phyloP scores from a whole-genome alignment of 2,888 invertebrate species.

The Rhynchonema sp. region DNA sequence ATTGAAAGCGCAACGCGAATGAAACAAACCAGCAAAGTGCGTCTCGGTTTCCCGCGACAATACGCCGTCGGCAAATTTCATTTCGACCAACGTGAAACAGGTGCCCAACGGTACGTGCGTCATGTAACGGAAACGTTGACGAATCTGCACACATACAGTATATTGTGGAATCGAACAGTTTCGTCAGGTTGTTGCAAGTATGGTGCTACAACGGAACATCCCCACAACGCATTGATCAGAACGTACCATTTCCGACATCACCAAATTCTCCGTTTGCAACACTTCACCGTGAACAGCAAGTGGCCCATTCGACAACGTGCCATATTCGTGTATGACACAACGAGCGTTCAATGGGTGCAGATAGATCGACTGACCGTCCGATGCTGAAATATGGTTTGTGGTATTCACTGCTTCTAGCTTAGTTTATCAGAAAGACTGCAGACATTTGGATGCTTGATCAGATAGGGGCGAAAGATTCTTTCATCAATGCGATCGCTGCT shows the following conservation, averaged over 20 bases:
- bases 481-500: too few species aligned
- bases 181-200: too few species aligned
- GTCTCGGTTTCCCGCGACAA: constrained; percentile 44
- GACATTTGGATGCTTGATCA: too few species aligned
- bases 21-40: neutral
- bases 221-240: too few species aligned
- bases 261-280: constrained; percentile 64
- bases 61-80: constrained; percentile 52
- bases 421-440: too few species aligned
- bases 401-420: too few species aligned
- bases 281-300: constrained; percentile 45
- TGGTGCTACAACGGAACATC: too few species aligned
- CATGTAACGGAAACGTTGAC: constrained; percentile 52
- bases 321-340: constrained; percentile 67
- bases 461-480: too few species aligned
- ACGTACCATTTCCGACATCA: constrained; percentile 62
- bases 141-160: too few species aligned
- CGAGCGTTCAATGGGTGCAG: constrained; percentile 71
- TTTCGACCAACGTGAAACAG: constrained; percentile 70
- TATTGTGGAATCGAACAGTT: too few species aligned
- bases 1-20: too few species aligned
- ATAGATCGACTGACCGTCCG: constrained; percentile 77
- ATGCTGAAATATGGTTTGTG: constrained; percentile 47
- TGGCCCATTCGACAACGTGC: constrained; percentile 58
- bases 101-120: constrained; percentile 74